Percentiles rank a stretch among this genome's conserved stretches.
These are phyloP conservation scores for Pipistrellus pipistrellus DNA, from an alignment of 2,797 vertebrate genomes.

Conservation along the genomic window DNA sequence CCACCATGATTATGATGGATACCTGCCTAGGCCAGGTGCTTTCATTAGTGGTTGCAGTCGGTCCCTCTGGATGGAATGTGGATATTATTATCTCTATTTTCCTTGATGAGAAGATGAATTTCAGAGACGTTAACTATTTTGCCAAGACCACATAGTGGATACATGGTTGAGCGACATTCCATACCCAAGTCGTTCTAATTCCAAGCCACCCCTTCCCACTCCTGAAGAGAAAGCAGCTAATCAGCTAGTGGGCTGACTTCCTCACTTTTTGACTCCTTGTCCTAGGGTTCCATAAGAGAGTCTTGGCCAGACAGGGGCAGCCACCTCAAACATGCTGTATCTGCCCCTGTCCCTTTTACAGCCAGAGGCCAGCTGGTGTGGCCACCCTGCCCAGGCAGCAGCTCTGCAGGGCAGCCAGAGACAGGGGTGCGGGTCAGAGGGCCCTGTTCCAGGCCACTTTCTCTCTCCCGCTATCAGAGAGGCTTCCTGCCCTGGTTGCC, in stretches of 20 bases:
- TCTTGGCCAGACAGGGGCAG: background rate
- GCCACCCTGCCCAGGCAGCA: background rate
- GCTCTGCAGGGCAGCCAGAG: background rate
- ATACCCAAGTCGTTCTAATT: background rate
- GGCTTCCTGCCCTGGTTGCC: background rate
- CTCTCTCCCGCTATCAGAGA: conserved; percentile 51
- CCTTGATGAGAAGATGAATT: conserved; percentile 25
- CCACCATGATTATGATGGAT: background rate
- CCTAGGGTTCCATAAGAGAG: background rate
- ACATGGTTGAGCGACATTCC: background rate
- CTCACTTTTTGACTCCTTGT: background rate
- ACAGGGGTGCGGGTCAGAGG: conserved; percentile 4
- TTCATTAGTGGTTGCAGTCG: background rate
- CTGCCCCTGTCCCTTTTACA: background rate
- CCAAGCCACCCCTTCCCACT: background rate
- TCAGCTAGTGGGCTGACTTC: background rate
- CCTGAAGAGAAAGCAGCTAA: background rate
- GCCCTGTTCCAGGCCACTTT: background rate
- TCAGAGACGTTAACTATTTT: conserved; percentile 3
- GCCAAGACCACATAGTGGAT: background rate
- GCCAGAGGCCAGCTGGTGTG: background rate
- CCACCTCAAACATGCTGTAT: background rate
- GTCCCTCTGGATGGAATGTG: background rate
- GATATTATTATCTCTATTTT: background rate
- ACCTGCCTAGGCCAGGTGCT: background rate